Evolutionary conservation across 2,888 invertebrate species (phyloP), one percentile per base, ranked within the genome.

Genomic region (Allophyes oxyacanthae): DNA sequence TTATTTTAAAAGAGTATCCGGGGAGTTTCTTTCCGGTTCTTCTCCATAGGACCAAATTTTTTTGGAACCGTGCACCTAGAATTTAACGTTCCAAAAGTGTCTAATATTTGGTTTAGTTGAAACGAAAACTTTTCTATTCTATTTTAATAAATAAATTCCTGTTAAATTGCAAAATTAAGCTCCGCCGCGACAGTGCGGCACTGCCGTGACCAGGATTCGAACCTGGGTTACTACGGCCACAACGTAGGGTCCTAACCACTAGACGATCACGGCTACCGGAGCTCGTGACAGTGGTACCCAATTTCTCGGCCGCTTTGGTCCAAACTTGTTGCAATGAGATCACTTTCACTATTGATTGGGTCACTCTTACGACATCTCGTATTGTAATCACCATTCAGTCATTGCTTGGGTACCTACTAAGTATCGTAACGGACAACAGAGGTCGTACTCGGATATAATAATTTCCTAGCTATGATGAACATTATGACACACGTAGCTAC

Each of bases 151-250:
- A n/a, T n/a, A n/a, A n/a, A n/a, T n/a, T n/a, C 20, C 20, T 2
- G 20, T 20, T 20, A 20, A 20, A 28, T 4, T 28, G 28, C 8
- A 28, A 28, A 28, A 28, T 2, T 28, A 28, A 28, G 42, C 78
- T 73, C 80, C 78, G 59, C 74, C 78, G 75, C 45, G 77, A 76
- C 79, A 75, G 76, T 78, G 72, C 5, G 94, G 94, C 83, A 84
- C 83, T 85, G 85, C 86, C 86, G 87, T 90, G 89, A 89, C 89
- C 87, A 88, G 95, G 95, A 95, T 95, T 96, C 95, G 95, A 95
- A 96, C 95, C 95, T 95, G 95, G 95, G 95, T 96, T 95, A 95
- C 95, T 95, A 95, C 95, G 95, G 96, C 96, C 96, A 96, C 96
- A 96, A 96, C 96, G 96, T 95, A 95, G 95, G 95, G 95, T 96